These are phyloP conservation scores for Pogonognathellus flavescens DNA, from an alignment of 1,140 invertebrate genomes.

Conservation along the genomic window DNA sequence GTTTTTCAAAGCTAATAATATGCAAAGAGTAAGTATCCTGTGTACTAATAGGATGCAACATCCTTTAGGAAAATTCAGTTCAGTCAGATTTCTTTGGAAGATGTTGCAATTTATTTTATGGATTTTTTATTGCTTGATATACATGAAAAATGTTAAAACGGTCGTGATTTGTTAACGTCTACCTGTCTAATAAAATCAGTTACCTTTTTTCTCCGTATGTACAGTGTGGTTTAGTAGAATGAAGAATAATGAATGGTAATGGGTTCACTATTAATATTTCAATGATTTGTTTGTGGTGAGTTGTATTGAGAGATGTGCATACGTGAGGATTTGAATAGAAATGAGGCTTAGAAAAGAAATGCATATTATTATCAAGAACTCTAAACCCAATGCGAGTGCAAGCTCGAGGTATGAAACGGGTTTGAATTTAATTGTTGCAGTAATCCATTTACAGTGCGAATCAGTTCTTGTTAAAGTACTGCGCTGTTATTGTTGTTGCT, in stretches of 20 bases:
- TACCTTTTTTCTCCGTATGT: background rate
- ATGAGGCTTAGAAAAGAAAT: slow-evolving; percentile 32
- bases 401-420: slow-evolving; percentile 11
- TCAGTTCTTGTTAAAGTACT: background rate
- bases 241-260: background rate
- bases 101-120: too few species aligned
- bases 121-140: too few species aligned
- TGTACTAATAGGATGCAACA: background rate
- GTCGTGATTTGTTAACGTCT: background rate
- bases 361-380: background rate
- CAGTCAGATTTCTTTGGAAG: background rate
- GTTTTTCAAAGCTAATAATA: background rate
- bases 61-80: background rate
- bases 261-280: background rate
- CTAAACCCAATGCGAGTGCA: background rate
- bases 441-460: background rate
- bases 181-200: background rate
- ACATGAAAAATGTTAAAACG: background rate
- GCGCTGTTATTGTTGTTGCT: background rate
- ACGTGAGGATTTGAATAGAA: slow-evolving; percentile 44
- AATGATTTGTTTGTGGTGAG: background rate
- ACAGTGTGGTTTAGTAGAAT: background rate
- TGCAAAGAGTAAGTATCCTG: too few species aligned
- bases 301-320: background rate
- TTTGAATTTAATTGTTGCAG: slow-evolving; percentile 23